Evolutionary conservation across 2,888 invertebrate species (phyloP).

Genomic region (Noctua pronuba): DNA sequence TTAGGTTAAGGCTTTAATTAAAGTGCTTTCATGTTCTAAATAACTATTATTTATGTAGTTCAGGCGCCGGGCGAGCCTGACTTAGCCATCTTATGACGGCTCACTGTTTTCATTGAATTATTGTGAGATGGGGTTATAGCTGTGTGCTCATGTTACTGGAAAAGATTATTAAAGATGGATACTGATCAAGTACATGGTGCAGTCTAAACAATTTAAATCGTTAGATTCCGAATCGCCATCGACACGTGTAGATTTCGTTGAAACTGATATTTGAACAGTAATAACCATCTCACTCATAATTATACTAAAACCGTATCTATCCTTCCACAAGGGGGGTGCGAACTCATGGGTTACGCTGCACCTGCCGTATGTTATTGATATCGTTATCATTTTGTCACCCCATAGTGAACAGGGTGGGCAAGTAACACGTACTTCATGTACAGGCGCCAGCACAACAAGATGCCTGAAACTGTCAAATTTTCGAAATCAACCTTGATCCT

Average conservation of each 20-base stretch:
- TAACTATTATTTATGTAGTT: not conserved
- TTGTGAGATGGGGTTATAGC: not conserved
- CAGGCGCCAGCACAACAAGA: too few relatives aligned
- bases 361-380: too few relatives aligned
- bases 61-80: too few relatives aligned
- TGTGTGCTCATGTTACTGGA: not conserved
- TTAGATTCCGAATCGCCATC: not conserved
- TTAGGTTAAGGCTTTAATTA: not conserved
- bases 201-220: not conserved
- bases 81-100: not conserved
- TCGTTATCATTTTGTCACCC: too few relatives aligned
- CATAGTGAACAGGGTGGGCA: too few relatives aligned
- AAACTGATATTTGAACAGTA: not conserved
- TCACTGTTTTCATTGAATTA: not conserved
- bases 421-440: not conserved
- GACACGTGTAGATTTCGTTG: not conserved
- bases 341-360: not conserved
- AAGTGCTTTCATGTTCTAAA: not conserved
- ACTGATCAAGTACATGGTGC: not conserved
- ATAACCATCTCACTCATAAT: not conserved
- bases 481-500: too few relatives aligned
- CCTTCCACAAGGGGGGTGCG: not conserved
- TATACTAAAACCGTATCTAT: not conserved
- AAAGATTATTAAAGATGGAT: too few relatives aligned
- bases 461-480: too few relatives aligned